Base-by-base conservation (phyloP, 2,888 invertebrate species). In the Hetaerina titia region DNA sequence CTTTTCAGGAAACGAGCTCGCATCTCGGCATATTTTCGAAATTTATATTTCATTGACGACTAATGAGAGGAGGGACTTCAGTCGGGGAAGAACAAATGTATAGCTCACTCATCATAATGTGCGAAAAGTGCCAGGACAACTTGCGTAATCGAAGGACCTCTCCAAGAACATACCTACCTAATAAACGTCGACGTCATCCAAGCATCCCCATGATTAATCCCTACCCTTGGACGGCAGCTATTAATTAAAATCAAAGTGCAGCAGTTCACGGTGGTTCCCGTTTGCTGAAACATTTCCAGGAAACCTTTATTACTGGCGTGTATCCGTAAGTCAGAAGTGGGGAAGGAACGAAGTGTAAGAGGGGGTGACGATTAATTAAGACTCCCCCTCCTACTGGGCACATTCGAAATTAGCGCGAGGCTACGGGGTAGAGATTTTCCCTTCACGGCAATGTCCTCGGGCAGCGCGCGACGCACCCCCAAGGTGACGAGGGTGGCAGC, bases 381-480 rank as follows among this genome's bases (percentile, higher is more conserved):
- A 13, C 81, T 31, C 25, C 81, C 25, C 81, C 25, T 81, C 22
- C 81, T 31, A 1, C 13, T 45, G 31, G 31, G 81, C 15, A 81
- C 81, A 31, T 81, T 31, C 81, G 81, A 81, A 81, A 81, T 81
- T 31, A 81, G 81, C 19, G 31, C 81, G 81, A 81, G 81, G 31
- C 31, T 31, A 0, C 11, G 5, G 81, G 8, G 81, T 13, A 81
- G 81, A 31, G 13, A 31, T 13, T 45, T 45, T 22, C 31, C 22
- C 13, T 9, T 15, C 25, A 9, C 15, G 1, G 31, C 9, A 7
- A 69, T 69, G 19, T 13, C 69, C 5, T 22, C 69, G 69, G 69
- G 13, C 45, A 22, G 89, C 89, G 89, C 57, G 56, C 57, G 88
- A 57, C 57, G 58, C 57, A 56, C 17, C 7, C 19, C 19, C 45